Percentiles rank a stretch among this genome's conserved stretches.
Conservation (phyloP, 2,113 vertebrate species). For the Struthidea cinerea region DNA sequence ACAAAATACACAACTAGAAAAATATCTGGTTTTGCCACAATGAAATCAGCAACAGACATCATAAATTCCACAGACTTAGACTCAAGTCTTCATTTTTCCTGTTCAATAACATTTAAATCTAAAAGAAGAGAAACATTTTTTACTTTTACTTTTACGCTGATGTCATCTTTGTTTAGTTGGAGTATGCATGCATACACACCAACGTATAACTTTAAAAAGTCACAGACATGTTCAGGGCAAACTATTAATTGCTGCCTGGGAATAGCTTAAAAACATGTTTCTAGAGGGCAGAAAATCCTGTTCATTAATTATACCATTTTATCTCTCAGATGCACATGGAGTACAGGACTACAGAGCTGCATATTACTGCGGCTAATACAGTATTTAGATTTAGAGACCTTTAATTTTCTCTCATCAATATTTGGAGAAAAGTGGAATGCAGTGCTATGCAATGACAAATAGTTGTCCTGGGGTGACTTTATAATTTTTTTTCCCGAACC, state of each 20-base stretch:
- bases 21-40: not conserved
- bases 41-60: not conserved
- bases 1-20: not conserved
- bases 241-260: not conserved
- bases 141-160: not conserved
- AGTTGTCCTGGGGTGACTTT: no score
- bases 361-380: not conserved
- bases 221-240: not conserved
- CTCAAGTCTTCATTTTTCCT: not conserved
- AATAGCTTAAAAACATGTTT: not conserved
- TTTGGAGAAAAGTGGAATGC: not conserved
- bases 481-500: no score
- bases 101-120: not conserved
- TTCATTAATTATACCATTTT: not conserved
- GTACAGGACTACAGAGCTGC: not conserved
- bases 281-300: not conserved
- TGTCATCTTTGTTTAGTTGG: not conserved
- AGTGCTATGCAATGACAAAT: not conserved
- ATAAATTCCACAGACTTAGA: not conserved
- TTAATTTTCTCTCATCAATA: not conserved
- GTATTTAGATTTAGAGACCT: not conserved
- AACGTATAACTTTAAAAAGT: not conserved
- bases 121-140: not conserved
- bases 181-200: not conserved
- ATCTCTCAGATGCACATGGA: not conserved